A percentile compares a stretch with the other conserved stretches of the same genome.
phyloP scores from a whole-genome alignment of 1,140 invertebrate species.

The Andricus grossulariae region DNA sequence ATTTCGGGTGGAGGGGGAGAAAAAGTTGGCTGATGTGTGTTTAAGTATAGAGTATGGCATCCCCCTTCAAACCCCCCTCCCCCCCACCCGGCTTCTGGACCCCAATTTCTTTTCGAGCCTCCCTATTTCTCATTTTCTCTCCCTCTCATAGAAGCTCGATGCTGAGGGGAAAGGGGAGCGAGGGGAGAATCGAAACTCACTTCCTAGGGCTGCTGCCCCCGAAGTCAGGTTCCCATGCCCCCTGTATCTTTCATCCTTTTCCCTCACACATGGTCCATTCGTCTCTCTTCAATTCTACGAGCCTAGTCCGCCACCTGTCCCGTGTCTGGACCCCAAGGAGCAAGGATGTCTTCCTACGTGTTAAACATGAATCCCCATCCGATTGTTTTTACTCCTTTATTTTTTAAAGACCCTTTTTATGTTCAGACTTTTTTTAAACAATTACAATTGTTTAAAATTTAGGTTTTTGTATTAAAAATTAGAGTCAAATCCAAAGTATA shows the following conservation, averaged over 20 bases:
- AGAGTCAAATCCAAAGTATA: too few species aligned
- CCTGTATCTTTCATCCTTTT: constrained; percentile 53
- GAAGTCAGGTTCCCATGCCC: constrained; percentile 75
- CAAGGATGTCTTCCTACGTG: constrained; percentile 63
- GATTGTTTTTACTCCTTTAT: constrained; percentile 42
- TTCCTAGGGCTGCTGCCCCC: constrained; percentile 74
- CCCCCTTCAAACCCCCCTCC: not conserved
- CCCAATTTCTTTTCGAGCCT: constrained; percentile 49
- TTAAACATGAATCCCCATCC: constrained; percentile 68
- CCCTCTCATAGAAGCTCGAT: constrained; percentile 48
- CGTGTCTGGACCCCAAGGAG: constrained; percentile 64
- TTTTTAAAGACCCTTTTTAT: too few species aligned
- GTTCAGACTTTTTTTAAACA: too few species aligned
- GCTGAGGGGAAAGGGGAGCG: constrained; percentile 69
- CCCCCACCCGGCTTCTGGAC: constrained; percentile 28
- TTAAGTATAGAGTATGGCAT: constrained; percentile 47
- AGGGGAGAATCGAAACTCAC: constrained; percentile 55
- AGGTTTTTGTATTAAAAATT: too few species aligned
- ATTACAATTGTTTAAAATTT: too few species aligned
- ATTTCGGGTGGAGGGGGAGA: constrained; percentile 20
- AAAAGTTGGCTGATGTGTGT: constrained; percentile 53
- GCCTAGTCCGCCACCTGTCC: constrained; percentile 70
- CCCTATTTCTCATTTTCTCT: constrained; percentile 65
- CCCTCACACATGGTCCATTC: constrained; percentile 16
- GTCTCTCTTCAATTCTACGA: constrained; percentile 30